Conservation (phyloP, 2,888 invertebrate species). For the Ophioninae sp. region DNA sequence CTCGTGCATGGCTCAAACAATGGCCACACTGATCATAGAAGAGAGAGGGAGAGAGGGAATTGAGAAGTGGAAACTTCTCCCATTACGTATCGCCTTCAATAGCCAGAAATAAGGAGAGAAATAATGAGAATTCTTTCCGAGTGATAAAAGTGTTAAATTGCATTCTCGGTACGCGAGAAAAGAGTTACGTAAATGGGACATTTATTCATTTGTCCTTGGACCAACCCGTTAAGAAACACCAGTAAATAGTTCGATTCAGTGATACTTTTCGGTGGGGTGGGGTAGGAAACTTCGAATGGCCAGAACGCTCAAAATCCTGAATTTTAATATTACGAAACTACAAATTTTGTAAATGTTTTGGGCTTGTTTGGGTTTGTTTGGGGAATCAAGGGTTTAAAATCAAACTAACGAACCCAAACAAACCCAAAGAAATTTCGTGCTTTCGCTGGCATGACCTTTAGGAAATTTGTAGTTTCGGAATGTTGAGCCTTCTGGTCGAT, state of each 20-base stretch:
- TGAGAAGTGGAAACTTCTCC: neutral
- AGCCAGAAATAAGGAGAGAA: constrained; percentile 36
- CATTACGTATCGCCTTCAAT: constrained; percentile 55
- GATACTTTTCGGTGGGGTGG: neutral
- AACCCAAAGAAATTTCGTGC: no score
- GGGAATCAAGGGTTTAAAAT: no score
- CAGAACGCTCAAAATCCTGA: no score
- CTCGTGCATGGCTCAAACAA: constrained; percentile 26
- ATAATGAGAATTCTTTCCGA: constrained; percentile 10
- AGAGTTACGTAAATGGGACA: neutral
- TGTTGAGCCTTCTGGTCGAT: no score
- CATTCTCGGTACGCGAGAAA: neutral
- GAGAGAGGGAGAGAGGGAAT: neutral
- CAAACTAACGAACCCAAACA: no score
- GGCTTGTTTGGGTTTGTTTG: no score
- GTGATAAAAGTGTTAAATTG: constrained; percentile 39
- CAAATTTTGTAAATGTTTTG: no score
- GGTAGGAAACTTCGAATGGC: no score
- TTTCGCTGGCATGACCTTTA: no score
- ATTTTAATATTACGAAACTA: no score
- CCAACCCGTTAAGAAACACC: neutral
- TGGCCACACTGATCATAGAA: neutral
- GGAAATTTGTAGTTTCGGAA: no score
- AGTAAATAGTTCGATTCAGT: neutral
- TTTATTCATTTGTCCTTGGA: constrained; percentile 5